Conservation (phyloP, 2,888 invertebrate species). For the Deroplatys truncata region DNA sequence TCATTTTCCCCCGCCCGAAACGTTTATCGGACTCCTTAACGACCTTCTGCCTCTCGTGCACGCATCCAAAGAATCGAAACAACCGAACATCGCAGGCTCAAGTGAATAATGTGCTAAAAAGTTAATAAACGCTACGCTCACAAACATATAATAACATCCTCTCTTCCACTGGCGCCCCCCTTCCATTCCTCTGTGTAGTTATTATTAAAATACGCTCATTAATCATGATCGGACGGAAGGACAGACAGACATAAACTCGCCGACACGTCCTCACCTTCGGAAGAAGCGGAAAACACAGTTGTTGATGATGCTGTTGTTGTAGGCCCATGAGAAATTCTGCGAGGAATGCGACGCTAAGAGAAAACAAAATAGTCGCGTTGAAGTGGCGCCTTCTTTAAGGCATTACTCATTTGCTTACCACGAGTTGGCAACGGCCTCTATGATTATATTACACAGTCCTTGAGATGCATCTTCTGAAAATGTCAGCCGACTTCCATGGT, state of each 20-base stretch:
- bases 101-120: constrained; percentile 13
- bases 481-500: too few species aligned
- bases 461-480: too few species aligned
- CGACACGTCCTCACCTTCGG: neutral
- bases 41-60: neutral
- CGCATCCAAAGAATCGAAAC: neutral
- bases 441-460: too few species aligned
- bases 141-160: neutral
- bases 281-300: neutral
- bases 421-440: too few species aligned
- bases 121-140: constrained; percentile 10
- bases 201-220: constrained; percentile 3
- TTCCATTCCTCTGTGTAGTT: neutral
- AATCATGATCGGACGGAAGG: neutral
- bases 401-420: too few species aligned
- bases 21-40: neutral
- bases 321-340: too few species aligned
- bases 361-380: too few species aligned
- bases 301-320: neutral
- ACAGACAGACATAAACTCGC: neutral
- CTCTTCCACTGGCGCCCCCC: neutral
- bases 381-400: too few species aligned
- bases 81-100: neutral
- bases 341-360: too few species aligned
- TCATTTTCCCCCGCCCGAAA: neutral